Percentiles rank a stretch among this genome's conserved stretches.
These are phyloP conservation scores for Siniperca knerii DNA, from an alignment of 2,113 vertebrate species.

Conservation along the genomic window DNA sequence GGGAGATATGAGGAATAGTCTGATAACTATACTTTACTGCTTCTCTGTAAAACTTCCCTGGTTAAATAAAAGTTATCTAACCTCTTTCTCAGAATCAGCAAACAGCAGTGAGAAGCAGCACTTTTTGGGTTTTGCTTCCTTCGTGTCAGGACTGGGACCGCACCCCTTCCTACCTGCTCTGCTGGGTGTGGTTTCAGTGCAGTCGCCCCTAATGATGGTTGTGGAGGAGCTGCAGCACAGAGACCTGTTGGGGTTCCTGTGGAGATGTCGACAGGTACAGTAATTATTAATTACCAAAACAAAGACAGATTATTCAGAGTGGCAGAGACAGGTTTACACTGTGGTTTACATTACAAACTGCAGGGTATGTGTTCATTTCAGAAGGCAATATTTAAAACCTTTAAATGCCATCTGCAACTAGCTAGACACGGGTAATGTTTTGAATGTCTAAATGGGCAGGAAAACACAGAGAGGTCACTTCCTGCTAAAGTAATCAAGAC, in stretches of 20 bases:
- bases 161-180: slow-evolving; percentile 80
- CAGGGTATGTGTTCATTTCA: background rate
- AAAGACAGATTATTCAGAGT: accelerated
- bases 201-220: slow-evolving; percentile 65
- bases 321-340: background rate
- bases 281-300: background rate
- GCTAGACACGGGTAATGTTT: background rate
- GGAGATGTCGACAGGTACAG: slow-evolving; percentile 82
- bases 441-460: background rate
- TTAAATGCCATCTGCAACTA: background rate
- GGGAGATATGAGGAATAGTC: background rate
- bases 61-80: background rate
- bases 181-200: slow-evolving; percentile 69
- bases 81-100: slow-evolving; percentile 70
- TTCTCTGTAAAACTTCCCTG: background rate
- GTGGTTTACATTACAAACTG: background rate
- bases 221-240: slow-evolving; percentile 82
- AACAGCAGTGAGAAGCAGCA: slow-evolving; percentile 62
- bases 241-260: slow-evolving; percentile 85
- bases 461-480: background rate
- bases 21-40: too few relatives aligned
- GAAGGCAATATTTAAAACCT: background rate
- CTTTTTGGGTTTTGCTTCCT: slow-evolving; percentile 82
- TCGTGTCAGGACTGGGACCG: slow-evolving; percentile 77
- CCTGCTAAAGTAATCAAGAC: background rate